Percentiles rank a stretch among this genome's conserved stretches.
These are phyloP conservation scores for Coremacera marginata DNA, from an alignment of 2,888 invertebrate species.

Conservation along the genomic window DNA sequence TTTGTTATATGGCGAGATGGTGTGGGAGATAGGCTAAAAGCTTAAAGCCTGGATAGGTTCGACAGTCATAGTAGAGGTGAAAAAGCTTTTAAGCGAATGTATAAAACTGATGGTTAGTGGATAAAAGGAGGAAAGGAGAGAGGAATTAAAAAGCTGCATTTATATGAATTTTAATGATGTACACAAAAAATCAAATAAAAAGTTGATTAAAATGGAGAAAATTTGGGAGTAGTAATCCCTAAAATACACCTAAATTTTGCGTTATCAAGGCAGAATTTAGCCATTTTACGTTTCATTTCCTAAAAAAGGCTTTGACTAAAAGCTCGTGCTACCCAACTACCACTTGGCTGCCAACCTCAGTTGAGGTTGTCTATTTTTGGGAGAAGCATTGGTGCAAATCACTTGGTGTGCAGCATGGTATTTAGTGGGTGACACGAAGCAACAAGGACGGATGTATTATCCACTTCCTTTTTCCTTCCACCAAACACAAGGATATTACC, in stretches of 20 bases:
- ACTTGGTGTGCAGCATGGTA: slow-evolving; percentile 45
- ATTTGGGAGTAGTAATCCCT: no score
- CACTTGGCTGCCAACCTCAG: neutral
- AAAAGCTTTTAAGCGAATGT: no score
- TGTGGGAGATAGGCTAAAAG: neutral
- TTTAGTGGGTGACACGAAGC: slow-evolving; percentile 70
- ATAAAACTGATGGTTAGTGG: no score
- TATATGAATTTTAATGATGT: neutral
- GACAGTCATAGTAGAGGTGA: neutral
- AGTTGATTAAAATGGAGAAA: no score
- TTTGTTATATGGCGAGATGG: slow-evolving; percentile 13
- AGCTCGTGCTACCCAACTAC: neutral
- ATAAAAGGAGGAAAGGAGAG: neutral
- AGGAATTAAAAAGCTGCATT: no score
- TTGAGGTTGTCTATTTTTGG: neutral
- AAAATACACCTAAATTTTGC: no score
- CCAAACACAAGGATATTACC: slow-evolving; percentile 71
- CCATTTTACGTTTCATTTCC: no score
- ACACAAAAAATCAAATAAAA: no score
- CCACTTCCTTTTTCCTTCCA: slow-evolving; percentile 71
- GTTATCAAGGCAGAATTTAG: no score
- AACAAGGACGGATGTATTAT: slow-evolving; percentile 71
- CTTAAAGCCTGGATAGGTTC: neutral
- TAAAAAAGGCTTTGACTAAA: no score
- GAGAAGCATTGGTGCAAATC: neutral